These are phyloP conservation scores for Ochropleura plecta DNA, from an alignment of 2,888 invertebrate genomes.

Conservation along the genomic window DNA sequence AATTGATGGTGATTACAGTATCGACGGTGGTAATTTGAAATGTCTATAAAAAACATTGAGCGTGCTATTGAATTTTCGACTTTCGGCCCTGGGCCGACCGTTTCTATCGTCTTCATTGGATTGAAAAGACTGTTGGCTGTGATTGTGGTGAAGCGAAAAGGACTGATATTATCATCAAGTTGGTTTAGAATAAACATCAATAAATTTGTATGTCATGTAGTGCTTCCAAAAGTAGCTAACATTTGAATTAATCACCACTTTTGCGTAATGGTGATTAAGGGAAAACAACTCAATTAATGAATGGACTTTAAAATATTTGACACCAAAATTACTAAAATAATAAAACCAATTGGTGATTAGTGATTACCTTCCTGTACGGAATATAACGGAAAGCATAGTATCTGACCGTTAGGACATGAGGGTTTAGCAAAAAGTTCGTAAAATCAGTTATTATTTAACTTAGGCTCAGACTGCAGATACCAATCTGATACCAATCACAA, in stretches of 20 bases:
- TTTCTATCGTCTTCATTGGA: neutral
- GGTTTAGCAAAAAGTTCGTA: neutral
- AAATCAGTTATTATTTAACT: neutral
- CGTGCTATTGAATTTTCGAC: neutral
- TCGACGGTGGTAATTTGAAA: neutral
- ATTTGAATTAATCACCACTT: neutral
- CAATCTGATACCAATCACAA: constrained; percentile 15
- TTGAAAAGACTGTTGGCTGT: constrained; percentile 39
- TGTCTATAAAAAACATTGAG: neutral
- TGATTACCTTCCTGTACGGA: constrained; percentile 18
- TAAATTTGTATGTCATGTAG: constrained; percentile 1
- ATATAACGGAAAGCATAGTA: neutral
- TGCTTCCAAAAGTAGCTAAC: constrained; percentile 23
- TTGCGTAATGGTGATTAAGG: constrained; percentile 22
- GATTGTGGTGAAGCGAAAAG: constrained; percentile 11
- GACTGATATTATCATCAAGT: constrained; percentile 9
- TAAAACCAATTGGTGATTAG: constrained; percentile 5
- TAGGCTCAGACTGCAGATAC: neutral
- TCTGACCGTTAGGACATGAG: neutral
- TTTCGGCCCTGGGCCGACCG: neutral
- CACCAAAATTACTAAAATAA: constrained; percentile 18
- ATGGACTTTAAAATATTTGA: constrained; percentile 27
- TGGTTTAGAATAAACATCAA: constrained; percentile 27
- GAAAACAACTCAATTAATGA: constrained; percentile 19
- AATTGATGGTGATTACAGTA: neutral